These are phyloP conservation scores for Spodoptera picta DNA, from an alignment of 2,888 invertebrate species.

Conservation along the genomic window DNA sequence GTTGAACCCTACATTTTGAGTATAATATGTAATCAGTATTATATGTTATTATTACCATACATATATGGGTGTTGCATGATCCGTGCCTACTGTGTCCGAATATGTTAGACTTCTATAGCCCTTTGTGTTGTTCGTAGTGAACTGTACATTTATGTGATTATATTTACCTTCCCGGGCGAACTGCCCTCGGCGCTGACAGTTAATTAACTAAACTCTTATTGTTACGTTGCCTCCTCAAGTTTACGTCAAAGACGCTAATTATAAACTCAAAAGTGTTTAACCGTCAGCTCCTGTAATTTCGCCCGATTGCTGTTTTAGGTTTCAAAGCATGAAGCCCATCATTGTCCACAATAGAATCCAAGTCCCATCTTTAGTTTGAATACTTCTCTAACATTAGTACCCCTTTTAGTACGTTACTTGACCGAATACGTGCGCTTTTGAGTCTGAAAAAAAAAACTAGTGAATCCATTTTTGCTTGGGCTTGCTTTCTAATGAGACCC, in stretches of 20 bases:
- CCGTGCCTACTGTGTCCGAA: constrained; percentile 86
- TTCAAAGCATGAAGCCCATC: constrained; percentile 85
- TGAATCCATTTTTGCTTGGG: constrained; percentile 84
- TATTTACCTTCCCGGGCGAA: constrained; percentile 69
- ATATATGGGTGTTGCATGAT: constrained; percentile 88
- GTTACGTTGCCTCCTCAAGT: constrained; percentile 44
- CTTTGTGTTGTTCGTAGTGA: constrained; percentile 87
- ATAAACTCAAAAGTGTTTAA: constrained; percentile 67
- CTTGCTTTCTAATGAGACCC: constrained; percentile 82
- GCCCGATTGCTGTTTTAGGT: constrained; percentile 76
- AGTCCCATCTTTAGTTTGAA: constrained; percentile 73
- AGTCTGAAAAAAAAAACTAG: constrained; percentile 67
- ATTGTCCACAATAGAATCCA: constrained; percentile 72
- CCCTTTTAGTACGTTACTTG: constrained; percentile 77
- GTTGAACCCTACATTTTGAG: constrained; percentile 67
- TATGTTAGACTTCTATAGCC: constrained; percentile 86
- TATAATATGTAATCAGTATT: constrained; percentile 69
- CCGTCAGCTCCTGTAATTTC: constrained; percentile 79
- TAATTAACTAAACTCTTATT: constrained; percentile 67
- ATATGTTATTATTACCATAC: constrained; percentile 78
- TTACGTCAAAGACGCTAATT: constrained; percentile 46
- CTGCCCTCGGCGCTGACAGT: constrained; percentile 82
- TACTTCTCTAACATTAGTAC: constrained; percentile 76
- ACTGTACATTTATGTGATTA: constrained; percentile 80
- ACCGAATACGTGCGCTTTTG: constrained; percentile 79